Evolutionary conservation across 2,797 vertebrate species (phyloP), one percentile per base, ranked within the genome.

Genomic region (Tragelaphus oryx): DNA sequence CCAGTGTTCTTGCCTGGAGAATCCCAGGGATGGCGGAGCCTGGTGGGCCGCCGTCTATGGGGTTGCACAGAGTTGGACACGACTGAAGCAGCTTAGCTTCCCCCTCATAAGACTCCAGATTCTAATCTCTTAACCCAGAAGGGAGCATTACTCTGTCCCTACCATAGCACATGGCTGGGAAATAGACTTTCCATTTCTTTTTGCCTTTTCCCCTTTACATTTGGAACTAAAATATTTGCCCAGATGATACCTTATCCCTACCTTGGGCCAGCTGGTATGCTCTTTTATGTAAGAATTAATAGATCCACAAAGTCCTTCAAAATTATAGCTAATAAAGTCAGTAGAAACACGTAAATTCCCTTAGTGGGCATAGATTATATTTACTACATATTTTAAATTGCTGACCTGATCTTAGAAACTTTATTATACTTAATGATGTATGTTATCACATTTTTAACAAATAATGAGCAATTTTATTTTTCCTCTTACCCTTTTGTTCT

Each of bases 401-500:
- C 60, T 95, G 55, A 86, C 65, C 55, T 87, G 87, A 93, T 92
- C 46, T 30, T 6, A 90, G 65, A 95, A 95, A 94, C 17, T 90
- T 90, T 62, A 68, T 68, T 92, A 9, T 55, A 89, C 89, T 87
- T 92, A 89, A 87, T 86, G 93, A 76, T 94, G 37, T 65, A 94
- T 74, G 55, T 68, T 89, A 91, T 79, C 50, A 89, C 28, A 83
- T 94, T 33, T 96, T 93, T 94, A 94, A 84, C 82, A 92, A 95
- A 96, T 94, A 95, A 86, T 92, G 57, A 95, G 87, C 86, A 48
- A 75, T 96, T 95, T 85, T 76, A 74, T 79, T 96, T 93, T 96
- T 86, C 30, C 79, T 78, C 48, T 97, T 82, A 91, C 87, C 8
- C 26, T 24, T 92, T 78, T 95, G 55, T 95, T 96, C 55, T 83